phyloP scores from a whole-genome alignment of 2,888 invertebrate genomes.

The Lordiphosa fenestrarum region DNA sequence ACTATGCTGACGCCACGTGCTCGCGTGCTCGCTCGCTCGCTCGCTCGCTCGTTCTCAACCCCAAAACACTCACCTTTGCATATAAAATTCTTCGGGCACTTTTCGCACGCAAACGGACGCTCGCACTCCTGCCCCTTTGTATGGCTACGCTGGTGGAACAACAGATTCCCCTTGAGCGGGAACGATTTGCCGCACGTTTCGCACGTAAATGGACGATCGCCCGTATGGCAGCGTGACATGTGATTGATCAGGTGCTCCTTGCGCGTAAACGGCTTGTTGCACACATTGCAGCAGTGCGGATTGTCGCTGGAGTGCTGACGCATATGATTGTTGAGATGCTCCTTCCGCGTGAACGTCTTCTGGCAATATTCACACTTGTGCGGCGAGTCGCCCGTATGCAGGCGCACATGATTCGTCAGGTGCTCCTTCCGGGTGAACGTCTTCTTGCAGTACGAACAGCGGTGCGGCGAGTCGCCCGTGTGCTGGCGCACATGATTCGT shows the following conservation, averaged over 20 bases:
- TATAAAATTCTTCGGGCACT: slow-evolving; percentile 93
- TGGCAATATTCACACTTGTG: slow-evolving; percentile 92
- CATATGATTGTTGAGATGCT: slow-evolving; percentile 92
- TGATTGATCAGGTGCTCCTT: slow-evolving; percentile 94
- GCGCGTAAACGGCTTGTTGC: slow-evolving; percentile 91
- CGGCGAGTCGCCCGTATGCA: slow-evolving; percentile 91
- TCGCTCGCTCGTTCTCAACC: slow-evolving; percentile 27
- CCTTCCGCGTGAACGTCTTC: slow-evolving; percentile 92
- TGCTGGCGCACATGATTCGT: slow-evolving; percentile 92
- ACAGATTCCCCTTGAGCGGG: slow-evolving; percentile 90
- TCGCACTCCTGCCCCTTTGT: slow-evolving; percentile 86
- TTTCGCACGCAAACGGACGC: slow-evolving; percentile 88
- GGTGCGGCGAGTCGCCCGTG: slow-evolving; percentile 88
- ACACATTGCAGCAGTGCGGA: slow-evolving; percentile 91
- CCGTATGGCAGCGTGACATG: slow-evolving; percentile 86
- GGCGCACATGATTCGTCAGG: slow-evolving; percentile 90
- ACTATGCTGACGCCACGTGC: slow-evolving; percentile 70
- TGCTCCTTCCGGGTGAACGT: slow-evolving; percentile 92
- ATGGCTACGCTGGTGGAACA: slow-evolving; percentile 93
- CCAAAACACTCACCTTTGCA: slow-evolving; percentile 85
- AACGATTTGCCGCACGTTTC: slow-evolving; percentile 93
- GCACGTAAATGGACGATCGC: slow-evolving; percentile 91
- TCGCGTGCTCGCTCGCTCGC: slow-evolving; percentile 40
- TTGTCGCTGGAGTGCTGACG: slow-evolving; percentile 94
- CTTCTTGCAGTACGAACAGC: slow-evolving; percentile 80